Evolutionary conservation across 2,797 vertebrate genomes (phyloP).

Genomic region (Ateles fusciceps): DNA sequence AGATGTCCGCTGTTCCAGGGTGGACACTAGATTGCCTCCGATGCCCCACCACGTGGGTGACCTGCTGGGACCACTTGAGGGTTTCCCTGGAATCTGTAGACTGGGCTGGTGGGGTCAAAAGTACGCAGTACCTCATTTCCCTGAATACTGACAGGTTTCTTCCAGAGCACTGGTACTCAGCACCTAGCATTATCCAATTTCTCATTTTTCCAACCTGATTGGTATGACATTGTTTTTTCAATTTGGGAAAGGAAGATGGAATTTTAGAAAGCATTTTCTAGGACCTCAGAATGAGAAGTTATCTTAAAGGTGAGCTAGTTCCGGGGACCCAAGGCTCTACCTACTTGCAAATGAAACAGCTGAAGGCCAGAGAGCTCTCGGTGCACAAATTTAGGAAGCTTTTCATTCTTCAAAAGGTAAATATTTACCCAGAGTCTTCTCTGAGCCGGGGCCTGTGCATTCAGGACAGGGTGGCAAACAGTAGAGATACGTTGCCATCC

Average conservation of each 20-base stretch:
- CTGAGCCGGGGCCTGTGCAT: accelerated
- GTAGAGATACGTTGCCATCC: accelerated
- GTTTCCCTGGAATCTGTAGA: not conserved
- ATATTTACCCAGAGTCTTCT: not conserved
- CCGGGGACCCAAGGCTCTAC: not conserved
- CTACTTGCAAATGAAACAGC: not conserved
- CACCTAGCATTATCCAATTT: accelerated
- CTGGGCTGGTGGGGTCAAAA: accelerated
- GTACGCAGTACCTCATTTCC: accelerated
- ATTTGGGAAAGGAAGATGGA: not conserved
- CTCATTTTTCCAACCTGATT: not conserved
- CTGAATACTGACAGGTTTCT: not conserved
- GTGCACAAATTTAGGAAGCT: not conserved
- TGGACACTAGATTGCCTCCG: not conserved
- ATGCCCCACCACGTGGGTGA: accelerated
- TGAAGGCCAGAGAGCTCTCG: not conserved
- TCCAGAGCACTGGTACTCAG: accelerated
- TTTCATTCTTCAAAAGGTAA: not conserved
- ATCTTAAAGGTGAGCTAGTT: not conserved
- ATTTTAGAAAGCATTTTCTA: not conserved
- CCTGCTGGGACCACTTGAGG: accelerated
- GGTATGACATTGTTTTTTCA: not conserved
- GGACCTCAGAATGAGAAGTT: not conserved
- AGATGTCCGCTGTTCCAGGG: accelerated
- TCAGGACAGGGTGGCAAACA: not conserved